Base-by-base conservation (phyloP, 2,113 vertebrate genomes). In the Herpailurus yagouaroundi region DNA sequence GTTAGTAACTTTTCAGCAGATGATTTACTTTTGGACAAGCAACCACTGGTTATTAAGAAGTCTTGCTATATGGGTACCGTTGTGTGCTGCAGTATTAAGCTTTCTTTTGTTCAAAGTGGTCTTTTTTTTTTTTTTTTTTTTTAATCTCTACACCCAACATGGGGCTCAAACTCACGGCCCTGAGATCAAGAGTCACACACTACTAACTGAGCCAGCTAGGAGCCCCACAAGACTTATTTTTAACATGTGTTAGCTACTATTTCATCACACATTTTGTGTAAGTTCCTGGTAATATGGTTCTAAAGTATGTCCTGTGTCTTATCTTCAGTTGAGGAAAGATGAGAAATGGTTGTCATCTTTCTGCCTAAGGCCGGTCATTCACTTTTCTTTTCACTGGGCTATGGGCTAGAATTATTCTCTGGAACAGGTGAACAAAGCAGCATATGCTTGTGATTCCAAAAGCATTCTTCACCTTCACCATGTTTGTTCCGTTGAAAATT, bases 401-500 rank as follows among this genome's bases (percentile, higher is more conserved):
- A 0, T 80, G 45, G n/a, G 21, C 66, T 94, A 0, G 91, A n/a
- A 55, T 95, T 91, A 57, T 45, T 91, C 77, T 91, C 89, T 85
- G 41, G 73, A 94, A 52, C 55, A 19, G 77, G 57, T 36, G 84
- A 93, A 68, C 60, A 88, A 89, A 90, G 87, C 50, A 85, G 33
- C 57, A 63, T 64, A 36, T 82, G 60, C 77, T 86, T 74, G 4
- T 79, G 82, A 79, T 73, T 91, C 76, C 52, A 82, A 1, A 94
- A 74, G 91, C 76, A 16, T 57, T 79, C 38, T 16, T 77, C 60
- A 68, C 71, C 52, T 41, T 66, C 52, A 23, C 68, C 55, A 1
- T 87, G 25, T 96, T 91, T 74, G 66, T 87, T 50, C 80, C 79
- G 45, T 55, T 87, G 82, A 73, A 95, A 86, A 95, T 14, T 80